Evolutionary conservation across 2,888 invertebrate genomes (phyloP).

Genomic region (Drosophila emarginata): DNA sequence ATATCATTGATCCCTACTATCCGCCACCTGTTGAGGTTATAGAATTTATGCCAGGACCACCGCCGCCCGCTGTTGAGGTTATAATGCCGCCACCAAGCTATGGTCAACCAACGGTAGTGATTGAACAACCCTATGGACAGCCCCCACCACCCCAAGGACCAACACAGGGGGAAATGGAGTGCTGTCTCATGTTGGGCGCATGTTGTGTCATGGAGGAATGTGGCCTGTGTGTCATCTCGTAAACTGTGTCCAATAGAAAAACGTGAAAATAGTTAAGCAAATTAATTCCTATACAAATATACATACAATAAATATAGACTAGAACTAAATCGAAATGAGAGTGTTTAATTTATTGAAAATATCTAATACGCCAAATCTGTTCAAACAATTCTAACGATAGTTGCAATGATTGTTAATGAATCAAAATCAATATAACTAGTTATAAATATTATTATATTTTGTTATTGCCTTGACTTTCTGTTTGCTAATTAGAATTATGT

Average conservation of each 20-base stretch:
- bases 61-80: constrained; percentile 42
- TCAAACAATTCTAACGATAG: not conserved
- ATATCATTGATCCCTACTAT: constrained; percentile 57
- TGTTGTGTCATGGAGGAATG: constrained; percentile 63
- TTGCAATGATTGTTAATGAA: no score
- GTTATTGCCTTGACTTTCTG: no score
- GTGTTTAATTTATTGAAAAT: not conserved
- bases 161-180: constrained; percentile 48
- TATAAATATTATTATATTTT: no score
- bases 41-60: constrained; percentile 38
- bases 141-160: constrained; percentile 22
- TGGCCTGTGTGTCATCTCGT: constrained; percentile 61
- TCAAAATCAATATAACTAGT: no score
- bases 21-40: constrained; percentile 45
- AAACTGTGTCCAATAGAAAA: not conserved
- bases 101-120: constrained; percentile 53
- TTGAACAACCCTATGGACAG: constrained; percentile 55
- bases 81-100: constrained; percentile 36
- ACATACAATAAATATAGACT: constrained; percentile 15
- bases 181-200: constrained; percentile 54
- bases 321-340: not conserved
- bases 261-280: constrained; percentile 18
- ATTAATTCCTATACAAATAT: constrained; percentile 1
- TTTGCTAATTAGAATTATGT: no score
- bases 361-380: not conserved